Evolutionary conservation across 2,113 vertebrate genomes (phyloP), one percentile per base, ranked within the genome.

Genomic region (Anoplopoma fimbria): DNA sequence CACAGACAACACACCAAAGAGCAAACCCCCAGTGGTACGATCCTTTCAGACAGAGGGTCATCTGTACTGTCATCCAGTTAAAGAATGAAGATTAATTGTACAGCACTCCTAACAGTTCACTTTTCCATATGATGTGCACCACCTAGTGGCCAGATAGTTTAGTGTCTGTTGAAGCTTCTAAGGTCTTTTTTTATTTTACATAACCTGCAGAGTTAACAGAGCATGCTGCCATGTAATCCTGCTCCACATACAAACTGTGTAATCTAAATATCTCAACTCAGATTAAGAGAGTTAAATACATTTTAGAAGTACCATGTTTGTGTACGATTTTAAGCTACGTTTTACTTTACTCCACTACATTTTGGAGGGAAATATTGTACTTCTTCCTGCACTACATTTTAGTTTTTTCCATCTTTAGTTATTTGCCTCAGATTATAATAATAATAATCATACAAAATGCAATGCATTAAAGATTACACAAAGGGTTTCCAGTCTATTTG

Each of bases 81-180:
- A n/a, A n/a, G 13, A 62, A 8, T 21, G 1, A 6, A 27, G 19
- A 38, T 49, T 12, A 36, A 73, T 34, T 67, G 38, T 5, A 15
- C 15, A 69, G 21, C 14, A 57, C 29, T n/a, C n/a, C n/a, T n/a
- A n/a, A n/a, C n/a, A n/a, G n/a, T n/a, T n/a, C n/a, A n/a, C n/a
- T n/a, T 34, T 25, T 58, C 60, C 15, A n/a, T 62, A 47, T 58
- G 1, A 21, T 55, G 61, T 57, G 42, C 34, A 2, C 75, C 84
- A 88, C 69, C 84, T 77, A 63, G 75, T 87, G 84, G 75, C 33
- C 6, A 21, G 4, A 27, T 21, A 17, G 25, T 6, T 14, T 17
- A 38, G 21, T 69, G 51, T 38, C 36, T 42, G n/a, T 47, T 38
- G 29, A 60, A 40, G 36, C 36, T 36, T 6, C 8, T 9, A 36